Base-by-base conservation (phyloP, 2,888 invertebrate genomes). In the Leptura quadrifasciata region DNA sequence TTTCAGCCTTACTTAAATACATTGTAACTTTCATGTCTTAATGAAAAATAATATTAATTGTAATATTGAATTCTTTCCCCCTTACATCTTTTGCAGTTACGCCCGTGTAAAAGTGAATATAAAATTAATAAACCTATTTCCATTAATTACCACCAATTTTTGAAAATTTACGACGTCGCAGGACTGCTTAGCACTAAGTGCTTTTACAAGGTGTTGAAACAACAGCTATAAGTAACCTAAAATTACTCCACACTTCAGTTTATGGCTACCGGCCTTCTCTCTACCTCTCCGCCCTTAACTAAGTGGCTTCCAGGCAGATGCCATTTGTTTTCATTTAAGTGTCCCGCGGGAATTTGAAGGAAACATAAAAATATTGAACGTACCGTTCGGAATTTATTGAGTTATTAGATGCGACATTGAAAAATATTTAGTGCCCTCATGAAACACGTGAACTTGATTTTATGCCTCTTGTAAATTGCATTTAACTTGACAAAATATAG, bases 241-340 rank as follows among this genome's bases (percentile, higher is more conserved):
- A 78, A 78, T 77, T 75, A 69, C 70, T 70, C 69, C 61, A 61
- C 61, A 10, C 60, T 27, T 12, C 39, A 20, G 52, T 47, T 65
- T 65, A 72, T 65, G 54, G 58, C 57, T 35, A 57, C 58, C 65
- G 55, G 31, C 6, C 54, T 58, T 4, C 60, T 60, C 31, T 65
- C 52, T 57, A 31, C 65, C 61, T 57, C 73, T 67, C 31, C 27
- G 55, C 31, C 65, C 47, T 55, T 67, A 57, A 20, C 73, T 69
- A 55, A 65, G 71, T 52, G 60, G 68, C 72, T 39, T 35, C 47
- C 71, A 61, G 71, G 74, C 77, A 80, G 76, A 76, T 80, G 81
- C 79, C 84, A 85, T 86, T 86, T 86, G 85, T 86, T 86, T 85
- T 83, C 86, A 86, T 86, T 86, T 85, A 83, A 82, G 83, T 76